phyloP scores from a whole-genome alignment of 1,140 invertebrate species.

The Aricia agestis region DNA sequence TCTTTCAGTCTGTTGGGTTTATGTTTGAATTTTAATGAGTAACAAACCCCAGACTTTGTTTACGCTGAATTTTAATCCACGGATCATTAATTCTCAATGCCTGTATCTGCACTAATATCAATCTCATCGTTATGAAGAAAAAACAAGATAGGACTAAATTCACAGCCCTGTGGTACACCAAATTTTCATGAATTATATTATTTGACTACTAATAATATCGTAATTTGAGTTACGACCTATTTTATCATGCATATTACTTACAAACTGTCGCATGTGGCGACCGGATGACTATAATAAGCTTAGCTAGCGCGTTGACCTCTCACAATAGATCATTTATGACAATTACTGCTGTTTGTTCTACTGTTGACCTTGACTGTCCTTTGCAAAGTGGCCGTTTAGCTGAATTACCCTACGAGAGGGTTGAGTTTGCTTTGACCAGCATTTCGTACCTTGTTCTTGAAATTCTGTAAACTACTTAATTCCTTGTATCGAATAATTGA shows the following conservation, averaged over 20 bases:
- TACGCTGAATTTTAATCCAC: not conserved
- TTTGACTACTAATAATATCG: not conserved
- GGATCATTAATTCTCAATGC: too few relatives aligned
- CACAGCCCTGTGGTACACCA: not conserved
- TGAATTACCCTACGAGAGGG: not conserved
- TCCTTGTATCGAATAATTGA: too few relatives aligned
- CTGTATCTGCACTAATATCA: too few relatives aligned
- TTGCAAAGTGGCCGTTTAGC: not conserved
- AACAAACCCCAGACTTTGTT: not conserved
- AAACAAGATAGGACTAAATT: not conserved
- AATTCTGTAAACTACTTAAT: too few relatives aligned
- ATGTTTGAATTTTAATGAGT: constrained; percentile 1
- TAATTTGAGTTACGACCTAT: not conserved
- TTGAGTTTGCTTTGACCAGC: not conserved
- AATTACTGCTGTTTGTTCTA: constrained; percentile 4
- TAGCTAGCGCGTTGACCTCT: not conserved
- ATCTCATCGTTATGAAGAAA: too few relatives aligned
- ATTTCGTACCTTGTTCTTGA: too few relatives aligned
- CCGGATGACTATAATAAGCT: constrained; percentile 13
- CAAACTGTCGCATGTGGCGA: constrained; percentile 9
- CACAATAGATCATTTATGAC: constrained; percentile 9
- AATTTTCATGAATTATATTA: not conserved
- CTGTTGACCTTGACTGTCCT: not conserved
- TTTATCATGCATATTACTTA: constrained; percentile 1
- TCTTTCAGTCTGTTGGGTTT: constrained; percentile 10